Evolutionary conservation across 2,888 invertebrate species (phyloP).

Genomic region (Brassicogethes aeneus): DNA sequence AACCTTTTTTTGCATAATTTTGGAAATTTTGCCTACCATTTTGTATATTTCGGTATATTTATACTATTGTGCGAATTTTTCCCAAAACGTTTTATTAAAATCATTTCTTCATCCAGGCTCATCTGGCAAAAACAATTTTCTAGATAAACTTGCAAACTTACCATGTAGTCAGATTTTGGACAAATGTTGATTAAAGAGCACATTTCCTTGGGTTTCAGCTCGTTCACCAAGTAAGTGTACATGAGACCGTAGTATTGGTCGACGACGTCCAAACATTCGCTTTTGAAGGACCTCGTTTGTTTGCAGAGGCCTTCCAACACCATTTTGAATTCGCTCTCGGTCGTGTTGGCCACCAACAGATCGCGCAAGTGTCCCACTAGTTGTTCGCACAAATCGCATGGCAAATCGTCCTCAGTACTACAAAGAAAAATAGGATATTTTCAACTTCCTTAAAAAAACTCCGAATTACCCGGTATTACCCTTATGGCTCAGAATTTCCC

Average conservation of each 20-base stretch:
- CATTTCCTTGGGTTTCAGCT: slow-evolving; percentile 58
- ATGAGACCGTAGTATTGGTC: slow-evolving; percentile 69
- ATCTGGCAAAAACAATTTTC: no score
- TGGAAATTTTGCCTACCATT: no score
- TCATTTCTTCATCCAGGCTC: no score
- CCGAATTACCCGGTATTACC: no score
- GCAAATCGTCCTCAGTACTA: slow-evolving; percentile 48
- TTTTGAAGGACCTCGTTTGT: slow-evolving; percentile 63
- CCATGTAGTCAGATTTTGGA: slow-evolving; percentile 28
- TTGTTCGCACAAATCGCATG: slow-evolving; percentile 81
- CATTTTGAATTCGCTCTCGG: slow-evolving; percentile 70
- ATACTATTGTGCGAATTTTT: no score
- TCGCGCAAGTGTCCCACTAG: slow-evolving; percentile 71
- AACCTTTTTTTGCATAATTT: no score
- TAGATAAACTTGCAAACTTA: no score
- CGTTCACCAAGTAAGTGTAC: slow-evolving; percentile 60
- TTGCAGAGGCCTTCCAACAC: slow-evolving; percentile 73
- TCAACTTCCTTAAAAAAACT: no score
- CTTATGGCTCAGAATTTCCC: no score
- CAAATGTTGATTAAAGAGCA: slow-evolving; percentile 68
- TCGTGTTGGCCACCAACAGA: slow-evolving; percentile 74
- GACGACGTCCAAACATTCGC: slow-evolving; percentile 67
- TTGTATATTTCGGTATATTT: no score
- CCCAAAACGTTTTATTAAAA: slow-evolving; percentile 1
- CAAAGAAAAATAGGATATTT: slow-evolving; percentile 13